These are phyloP conservation scores for Aplidium turbinatum DNA, from an alignment of 23 tunicate genomes.

Conservation along the genomic window DNA sequence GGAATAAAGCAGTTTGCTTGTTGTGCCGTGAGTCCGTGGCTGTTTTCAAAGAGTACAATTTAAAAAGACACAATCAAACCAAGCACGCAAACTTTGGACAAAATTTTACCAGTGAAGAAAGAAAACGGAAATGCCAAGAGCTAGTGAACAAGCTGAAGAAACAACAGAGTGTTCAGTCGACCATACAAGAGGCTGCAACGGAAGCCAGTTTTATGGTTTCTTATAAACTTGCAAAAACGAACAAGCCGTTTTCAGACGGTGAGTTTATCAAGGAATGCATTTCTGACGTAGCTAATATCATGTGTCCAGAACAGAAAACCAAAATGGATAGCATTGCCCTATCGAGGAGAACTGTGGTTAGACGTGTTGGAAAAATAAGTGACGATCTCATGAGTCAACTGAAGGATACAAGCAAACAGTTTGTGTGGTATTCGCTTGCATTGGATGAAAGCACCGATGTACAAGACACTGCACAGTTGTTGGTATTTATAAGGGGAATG, in stretches of 20 bases:
- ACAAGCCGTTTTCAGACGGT: constrained; percentile 48
- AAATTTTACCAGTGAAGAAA: constrained; percentile 27
- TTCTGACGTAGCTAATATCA: constrained; percentile 18
- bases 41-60: constrained; percentile 53
- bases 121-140: constrained; percentile 7
- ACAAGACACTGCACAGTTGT: constrained; percentile 39
- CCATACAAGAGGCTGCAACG: constrained; percentile 23
- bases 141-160: constrained; percentile 16
- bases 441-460: constrained; percentile 48
- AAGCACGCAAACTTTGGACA: constrained; percentile 35
- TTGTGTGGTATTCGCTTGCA: too few species aligned
- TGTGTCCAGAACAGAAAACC: constrained; percentile 35
- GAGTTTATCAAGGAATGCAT: constrained; percentile 52
- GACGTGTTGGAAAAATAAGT: constrained; percentile 19
- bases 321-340: constrained; percentile 23
- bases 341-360: constrained; percentile 44
- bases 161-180: constrained; percentile 30
- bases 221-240: constrained; percentile 31
- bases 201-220: constrained; percentile 28
- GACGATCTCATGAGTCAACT: constrained; percentile 31
- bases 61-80: constrained; percentile 40
- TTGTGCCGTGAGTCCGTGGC: constrained; percentile 33
- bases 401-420: too few species aligned
- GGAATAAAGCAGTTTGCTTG: constrained; percentile 37
- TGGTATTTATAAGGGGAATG: constrained; percentile 42